These are phyloP conservation scores for Mnemiopsis leidyi DNA, from an alignment of 37 sponge, comb jelly and placozoan species.

Conservation along the genomic window DNA sequence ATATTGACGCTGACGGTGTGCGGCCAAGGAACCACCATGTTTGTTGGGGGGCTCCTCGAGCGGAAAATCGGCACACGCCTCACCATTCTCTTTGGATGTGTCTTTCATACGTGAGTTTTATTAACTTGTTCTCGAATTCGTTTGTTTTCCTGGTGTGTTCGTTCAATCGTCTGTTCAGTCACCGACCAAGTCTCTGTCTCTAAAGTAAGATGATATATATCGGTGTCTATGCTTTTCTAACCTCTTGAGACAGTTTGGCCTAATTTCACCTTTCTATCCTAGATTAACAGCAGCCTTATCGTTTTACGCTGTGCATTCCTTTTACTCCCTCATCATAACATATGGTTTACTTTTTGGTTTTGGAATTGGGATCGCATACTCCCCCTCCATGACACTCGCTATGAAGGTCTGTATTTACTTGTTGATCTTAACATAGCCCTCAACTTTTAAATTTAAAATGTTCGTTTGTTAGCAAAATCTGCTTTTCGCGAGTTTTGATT, in stretches of 20 bases:
- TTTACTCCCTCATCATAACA: constrained; percentile 72
- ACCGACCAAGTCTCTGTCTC: too few species aligned
- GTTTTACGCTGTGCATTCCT: constrained; percentile 69
- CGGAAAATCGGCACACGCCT: constrained; percentile 76
- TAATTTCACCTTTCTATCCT: too few species aligned
- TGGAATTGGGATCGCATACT: constrained; percentile 80
- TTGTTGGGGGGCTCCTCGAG: constrained; percentile 78
- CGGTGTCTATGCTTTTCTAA: too few species aligned
- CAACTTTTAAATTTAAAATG: too few species aligned
- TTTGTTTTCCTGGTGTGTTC: too few species aligned
- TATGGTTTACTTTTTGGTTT: constrained; percentile 86
- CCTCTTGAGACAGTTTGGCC: too few species aligned
- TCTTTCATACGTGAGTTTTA: constrained; percentile 39
- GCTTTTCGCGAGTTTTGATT: too few species aligned
- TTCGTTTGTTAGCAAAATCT: too few species aligned
- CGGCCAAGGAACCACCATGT: constrained; percentile 76
- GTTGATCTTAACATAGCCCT: too few species aligned
- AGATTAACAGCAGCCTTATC: not conserved
- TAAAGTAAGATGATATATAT: too few species aligned
- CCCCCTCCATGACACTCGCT: constrained; percentile 75
- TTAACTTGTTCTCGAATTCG: too few species aligned
- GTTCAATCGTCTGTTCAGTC: too few species aligned
- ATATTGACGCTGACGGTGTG: constrained; percentile 70
- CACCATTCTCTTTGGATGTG: constrained; percentile 76
- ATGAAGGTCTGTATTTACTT: constrained; percentile 69